Percentiles rank a stretch among this genome's conserved stretches.
Evolutionary conservation across 2,797 vertebrate genomes (phyloP).

Genomic region (Melanogrammus aeglefinus): DNA sequence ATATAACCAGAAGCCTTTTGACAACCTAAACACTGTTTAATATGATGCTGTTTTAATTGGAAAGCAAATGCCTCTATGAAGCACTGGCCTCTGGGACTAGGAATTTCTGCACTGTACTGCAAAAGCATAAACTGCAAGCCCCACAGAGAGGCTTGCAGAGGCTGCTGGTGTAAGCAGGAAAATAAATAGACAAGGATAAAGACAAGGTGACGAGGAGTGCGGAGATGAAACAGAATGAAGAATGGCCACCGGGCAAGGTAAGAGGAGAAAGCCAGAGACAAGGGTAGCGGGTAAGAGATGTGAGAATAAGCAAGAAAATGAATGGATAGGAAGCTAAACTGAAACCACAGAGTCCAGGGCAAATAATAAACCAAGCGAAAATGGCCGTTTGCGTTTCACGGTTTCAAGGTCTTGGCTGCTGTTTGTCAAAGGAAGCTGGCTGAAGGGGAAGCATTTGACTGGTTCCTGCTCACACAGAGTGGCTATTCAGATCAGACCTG

Average conservation of each 20-base stretch:
- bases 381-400: conserved; percentile 37
- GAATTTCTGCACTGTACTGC: conserved; percentile 28
- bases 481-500: conserved; percentile 64
- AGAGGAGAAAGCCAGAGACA: conserved; percentile 21
- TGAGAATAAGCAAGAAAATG: not conserved
- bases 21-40: conserved; percentile 32
- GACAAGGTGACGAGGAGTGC: conserved; percentile 30
- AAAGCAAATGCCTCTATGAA: conserved; percentile 29
- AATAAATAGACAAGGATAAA: conserved; percentile 33
- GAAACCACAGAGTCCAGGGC: not conserved
- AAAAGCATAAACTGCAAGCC: conserved; percentile 7
- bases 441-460: conserved; percentile 52
- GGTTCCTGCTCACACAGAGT: conserved; percentile 69
- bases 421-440: conserved; percentile 77
- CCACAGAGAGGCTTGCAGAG: not conserved
- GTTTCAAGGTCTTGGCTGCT: conserved; percentile 53
- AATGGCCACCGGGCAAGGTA: not conserved
- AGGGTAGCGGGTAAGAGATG: not conserved
- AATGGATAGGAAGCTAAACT: not conserved
- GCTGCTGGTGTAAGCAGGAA: conserved; percentile 24
- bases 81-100: conserved; percentile 26
- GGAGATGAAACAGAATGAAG: conserved; percentile 39
- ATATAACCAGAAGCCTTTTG: conserved; percentile 17
- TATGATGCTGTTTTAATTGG: conserved; percentile 32
- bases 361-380: not conserved